Base-by-base conservation (phyloP, 2,797 vertebrate genomes). In the Carapus acus region DNA sequence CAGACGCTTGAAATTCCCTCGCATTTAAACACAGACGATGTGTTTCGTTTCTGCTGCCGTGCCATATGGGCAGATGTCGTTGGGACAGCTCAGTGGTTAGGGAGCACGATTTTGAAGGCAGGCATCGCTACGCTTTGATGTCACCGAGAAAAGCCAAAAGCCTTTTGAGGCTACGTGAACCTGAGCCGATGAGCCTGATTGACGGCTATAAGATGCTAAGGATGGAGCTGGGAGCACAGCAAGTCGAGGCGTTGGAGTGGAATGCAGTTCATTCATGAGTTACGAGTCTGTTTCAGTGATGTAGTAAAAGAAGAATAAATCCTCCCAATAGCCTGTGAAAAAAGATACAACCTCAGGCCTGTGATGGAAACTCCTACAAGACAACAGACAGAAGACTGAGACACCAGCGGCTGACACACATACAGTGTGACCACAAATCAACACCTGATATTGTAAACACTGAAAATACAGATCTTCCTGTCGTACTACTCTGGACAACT, bases 201-300 rank as follows among this genome's bases (percentile, higher is more conserved):
- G 86, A 88, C 85, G 72, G 82, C 79, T 77, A 72, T 78, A 81
- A 85, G 87, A 84, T 83, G 83, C 77, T 82, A 74, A 79, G 78
- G 83, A 86, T 67, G 82, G 80, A 72, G 81, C 69, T 77, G 27
- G 51, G 52, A 81, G 79, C 65, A 18, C 69, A 56, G 67, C 67
- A 58, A 74, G 76, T 65, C 76, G 38, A 52, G 65, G 62, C 54
- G 71, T 73, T 51, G 63, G 75, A 86, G 76, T 79, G 84, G 82
- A 84, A 83, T 78, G 74, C 74, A 77, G 83, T 87, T 87, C 84
- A 87, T 85, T 88, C 84, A 85, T 82, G 85, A 88, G 83, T 86
- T 86, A 86, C 80, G 77, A 88, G 83, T 84, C 67, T 76, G 83
- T 86, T 87, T 83, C 83, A 79, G 79, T 64, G 80, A 81, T 79